Conservation (phyloP, 2,113 vertebrate species). For the Notothenia rossii region DNA sequence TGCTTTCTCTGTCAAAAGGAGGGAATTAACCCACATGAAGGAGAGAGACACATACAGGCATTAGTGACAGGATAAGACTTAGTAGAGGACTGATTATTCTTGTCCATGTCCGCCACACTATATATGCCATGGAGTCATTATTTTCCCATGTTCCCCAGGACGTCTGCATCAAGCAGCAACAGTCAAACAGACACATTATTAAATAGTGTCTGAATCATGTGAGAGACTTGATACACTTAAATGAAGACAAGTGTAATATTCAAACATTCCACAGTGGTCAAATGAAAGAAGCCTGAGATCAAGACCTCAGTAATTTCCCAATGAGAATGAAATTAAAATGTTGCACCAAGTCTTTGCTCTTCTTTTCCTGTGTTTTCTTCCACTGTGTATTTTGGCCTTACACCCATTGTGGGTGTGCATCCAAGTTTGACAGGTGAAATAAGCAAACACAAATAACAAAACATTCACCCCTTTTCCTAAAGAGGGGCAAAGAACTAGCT, state of each 20-base stretch:
- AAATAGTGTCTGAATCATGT: not conserved
- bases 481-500: not conserved
- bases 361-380: not conserved
- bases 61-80: constrained; percentile 80
- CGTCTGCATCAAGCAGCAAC: constrained; percentile 56
- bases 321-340: not conserved
- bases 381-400: not conserved
- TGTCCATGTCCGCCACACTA: constrained; percentile 56
- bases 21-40: constrained; percentile 82
- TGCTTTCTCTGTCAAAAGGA: constrained; percentile 84
- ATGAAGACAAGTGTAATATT: not conserved
- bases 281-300: constrained; percentile 17
- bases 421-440: constrained; percentile 9
- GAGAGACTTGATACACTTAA: constrained; percentile 6
- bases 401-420: not conserved
- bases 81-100: constrained; percentile 70
- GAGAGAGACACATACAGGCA: constrained; percentile 84
- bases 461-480: not conserved
- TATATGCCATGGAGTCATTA: constrained; percentile 40
- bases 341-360: not conserved
- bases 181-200: constrained; percentile 44
- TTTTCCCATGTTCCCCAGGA: constrained; percentile 44
- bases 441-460: not conserved
- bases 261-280: not conserved
- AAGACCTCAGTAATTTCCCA: constrained; percentile 26